Conservation (phyloP, 1,140 invertebrate genomes). For the Tachypleus tridentatus region DNA sequence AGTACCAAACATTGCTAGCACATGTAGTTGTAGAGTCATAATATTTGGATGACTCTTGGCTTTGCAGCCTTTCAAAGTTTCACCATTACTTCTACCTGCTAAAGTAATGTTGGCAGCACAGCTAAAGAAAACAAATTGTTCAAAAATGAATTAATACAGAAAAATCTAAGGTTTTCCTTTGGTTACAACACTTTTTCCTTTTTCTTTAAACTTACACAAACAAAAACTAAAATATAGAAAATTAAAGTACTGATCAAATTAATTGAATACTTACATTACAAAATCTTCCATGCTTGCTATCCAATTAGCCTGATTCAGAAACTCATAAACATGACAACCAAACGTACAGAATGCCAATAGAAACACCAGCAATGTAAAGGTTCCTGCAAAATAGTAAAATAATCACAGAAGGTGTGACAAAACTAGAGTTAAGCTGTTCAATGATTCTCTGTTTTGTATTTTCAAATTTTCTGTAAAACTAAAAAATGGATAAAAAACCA, state of each 20-base stretch:
- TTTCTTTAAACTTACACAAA: no score
- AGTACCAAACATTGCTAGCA: slow-evolving; percentile 65
- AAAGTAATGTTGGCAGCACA: slow-evolving; percentile 31
- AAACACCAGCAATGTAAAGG: slow-evolving; percentile 54
- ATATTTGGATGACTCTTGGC: slow-evolving; percentile 56
- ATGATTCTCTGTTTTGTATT: no score
- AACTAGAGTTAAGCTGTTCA: no score
- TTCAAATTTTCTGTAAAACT: no score
- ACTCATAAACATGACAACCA: slow-evolving; percentile 66
- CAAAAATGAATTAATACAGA: no score
- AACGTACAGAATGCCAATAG: slow-evolving; percentile 57
- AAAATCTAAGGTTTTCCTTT: no score
- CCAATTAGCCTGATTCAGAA: slow-evolving; percentile 57
- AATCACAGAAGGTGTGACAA: background rate
- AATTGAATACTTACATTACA: slow-evolving; percentile 55
- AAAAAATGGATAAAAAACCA: no score
- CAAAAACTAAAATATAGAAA: no score
- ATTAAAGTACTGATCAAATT: slow-evolving; percentile 11
- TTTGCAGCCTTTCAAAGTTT: no score
- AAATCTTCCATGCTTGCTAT: slow-evolving; percentile 55
- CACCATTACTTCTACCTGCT: no score
- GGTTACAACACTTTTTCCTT: no score
- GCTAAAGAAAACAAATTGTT: slow-evolving; percentile 23
- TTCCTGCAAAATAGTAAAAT: slow-evolving; percentile 25
- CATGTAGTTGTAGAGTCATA: slow-evolving; percentile 62